Conservation (phyloP, 2,888 invertebrate species). For the Epsilonema sp. region DNA sequence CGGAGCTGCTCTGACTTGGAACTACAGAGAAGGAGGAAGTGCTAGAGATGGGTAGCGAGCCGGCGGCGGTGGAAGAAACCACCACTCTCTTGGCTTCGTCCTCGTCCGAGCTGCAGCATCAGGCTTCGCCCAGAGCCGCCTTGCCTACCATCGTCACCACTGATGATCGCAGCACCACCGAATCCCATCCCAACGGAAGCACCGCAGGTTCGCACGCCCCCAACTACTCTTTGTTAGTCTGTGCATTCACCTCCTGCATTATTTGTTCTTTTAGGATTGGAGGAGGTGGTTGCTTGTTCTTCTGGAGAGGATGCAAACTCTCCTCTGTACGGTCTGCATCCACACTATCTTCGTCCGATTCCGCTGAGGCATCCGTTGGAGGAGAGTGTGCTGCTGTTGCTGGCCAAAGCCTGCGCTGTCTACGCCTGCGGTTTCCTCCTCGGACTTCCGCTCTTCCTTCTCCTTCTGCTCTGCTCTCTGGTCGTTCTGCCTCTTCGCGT, state of each 20-base stretch:
- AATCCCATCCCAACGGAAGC: neutral
- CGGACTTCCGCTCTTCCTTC: neutral
- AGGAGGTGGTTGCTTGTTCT: no score
- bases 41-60: no score
- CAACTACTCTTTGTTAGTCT: neutral
- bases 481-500: conserved; percentile 3
- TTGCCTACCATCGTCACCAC: no score
- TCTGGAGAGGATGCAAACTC: no score
- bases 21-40: no score
- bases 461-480: neutral
- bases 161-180: neutral
- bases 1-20: no score
- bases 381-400: conserved; percentile 2
- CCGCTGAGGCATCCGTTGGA: conserved; percentile 6
- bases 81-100: no score
- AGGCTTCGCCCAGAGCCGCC: no score
- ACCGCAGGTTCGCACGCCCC: neutral
- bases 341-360: conserved; percentile 2
- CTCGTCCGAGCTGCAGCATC: no score
- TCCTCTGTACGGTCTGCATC: conserved; percentile 1
- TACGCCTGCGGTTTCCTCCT: conserved; percentile 1
- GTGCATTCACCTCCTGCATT: no score
- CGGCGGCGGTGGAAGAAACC: no score
- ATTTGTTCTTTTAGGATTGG: no score
- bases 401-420: neutral